Evolutionary conservation across 2,797 vertebrate genomes (phyloP).

Genomic region (Cryptoprocta ferox): DNA sequence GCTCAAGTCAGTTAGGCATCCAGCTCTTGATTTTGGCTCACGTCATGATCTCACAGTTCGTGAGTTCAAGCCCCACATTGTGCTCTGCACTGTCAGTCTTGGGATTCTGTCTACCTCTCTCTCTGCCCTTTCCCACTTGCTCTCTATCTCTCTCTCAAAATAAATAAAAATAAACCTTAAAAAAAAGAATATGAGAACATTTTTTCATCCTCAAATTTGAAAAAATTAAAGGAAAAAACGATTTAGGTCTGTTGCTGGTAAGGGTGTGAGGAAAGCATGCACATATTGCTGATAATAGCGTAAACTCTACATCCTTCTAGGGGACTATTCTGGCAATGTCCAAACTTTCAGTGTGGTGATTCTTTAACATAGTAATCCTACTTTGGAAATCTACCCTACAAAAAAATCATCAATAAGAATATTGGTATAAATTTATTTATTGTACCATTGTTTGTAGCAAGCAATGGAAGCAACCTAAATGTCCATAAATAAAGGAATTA

Average conservation of each 20-base stretch:
- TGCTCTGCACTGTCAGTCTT: no score
- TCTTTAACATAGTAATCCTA: neutral
- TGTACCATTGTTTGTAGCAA: neutral
- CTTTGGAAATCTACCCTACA: neutral
- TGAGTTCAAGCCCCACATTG: no score
- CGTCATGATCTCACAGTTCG: no score
- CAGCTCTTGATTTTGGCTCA: no score
- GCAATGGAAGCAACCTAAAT: neutral
- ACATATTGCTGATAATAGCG: neutral
- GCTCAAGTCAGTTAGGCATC: no score
- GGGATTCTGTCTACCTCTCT: no score
- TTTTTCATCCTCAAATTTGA: neutral
- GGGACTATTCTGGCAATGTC: neutral
- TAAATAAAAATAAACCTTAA: no score
- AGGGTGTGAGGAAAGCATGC: neutral
- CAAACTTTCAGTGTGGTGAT: neutral
- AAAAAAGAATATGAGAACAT: neutral
- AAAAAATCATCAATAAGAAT: neutral
- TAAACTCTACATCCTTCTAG: neutral
- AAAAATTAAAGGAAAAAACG: neutral
- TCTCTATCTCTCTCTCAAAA: no score
- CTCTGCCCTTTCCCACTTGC: no score
- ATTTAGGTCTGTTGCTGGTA: neutral
- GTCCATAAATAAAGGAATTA: neutral
- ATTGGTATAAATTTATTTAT: neutral